Evolutionary conservation across 2,797 vertebrate genomes (phyloP).

Genomic region (Ctenopoma kingsleyae): DNA sequence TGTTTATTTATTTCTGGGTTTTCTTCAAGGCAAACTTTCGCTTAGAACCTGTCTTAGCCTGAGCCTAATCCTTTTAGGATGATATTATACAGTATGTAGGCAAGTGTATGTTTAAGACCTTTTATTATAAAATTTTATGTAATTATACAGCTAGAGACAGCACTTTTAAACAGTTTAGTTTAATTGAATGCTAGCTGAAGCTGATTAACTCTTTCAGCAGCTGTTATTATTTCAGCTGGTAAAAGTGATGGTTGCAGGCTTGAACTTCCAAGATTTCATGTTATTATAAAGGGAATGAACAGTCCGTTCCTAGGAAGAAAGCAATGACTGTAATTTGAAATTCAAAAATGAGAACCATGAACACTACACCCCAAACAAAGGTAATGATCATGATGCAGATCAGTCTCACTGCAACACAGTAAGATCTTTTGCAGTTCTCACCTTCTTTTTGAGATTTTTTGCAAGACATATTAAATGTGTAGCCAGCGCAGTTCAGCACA

Average conservation of each 20-base stretch:
- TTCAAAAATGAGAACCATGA: neutral
- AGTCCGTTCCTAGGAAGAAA: neutral
- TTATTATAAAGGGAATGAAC: too few species aligned
- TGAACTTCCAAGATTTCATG: too few species aligned
- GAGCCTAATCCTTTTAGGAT: neutral
- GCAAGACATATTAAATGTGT: neutral
- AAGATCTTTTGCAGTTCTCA: neutral
- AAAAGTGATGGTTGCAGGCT: too few species aligned
- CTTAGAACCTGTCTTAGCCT: neutral
- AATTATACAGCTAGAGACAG: too few species aligned
- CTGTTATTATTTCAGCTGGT: too few species aligned
- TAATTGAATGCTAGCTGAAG: too few species aligned
- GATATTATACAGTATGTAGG: neutral
- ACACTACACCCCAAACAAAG: neutral
- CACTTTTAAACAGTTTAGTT: too few species aligned
- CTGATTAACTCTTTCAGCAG: too few species aligned
- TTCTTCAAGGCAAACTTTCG: neutral
- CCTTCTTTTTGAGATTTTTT: conserved; percentile 7
- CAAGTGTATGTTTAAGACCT: neutral
- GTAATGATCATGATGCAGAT: neutral
- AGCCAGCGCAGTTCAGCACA: conserved; percentile 23
- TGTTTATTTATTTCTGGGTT: conserved; percentile 1
- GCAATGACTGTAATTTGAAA: neutral
- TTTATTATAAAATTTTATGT: too few species aligned
- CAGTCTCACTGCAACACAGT: neutral